A percentile compares a stretch with the other conserved stretches of the same genome.
Evolutionary conservation across 1,140 invertebrate genomes (phyloP).

Genomic region (Pseudomyrmex dendroicus): DNA sequence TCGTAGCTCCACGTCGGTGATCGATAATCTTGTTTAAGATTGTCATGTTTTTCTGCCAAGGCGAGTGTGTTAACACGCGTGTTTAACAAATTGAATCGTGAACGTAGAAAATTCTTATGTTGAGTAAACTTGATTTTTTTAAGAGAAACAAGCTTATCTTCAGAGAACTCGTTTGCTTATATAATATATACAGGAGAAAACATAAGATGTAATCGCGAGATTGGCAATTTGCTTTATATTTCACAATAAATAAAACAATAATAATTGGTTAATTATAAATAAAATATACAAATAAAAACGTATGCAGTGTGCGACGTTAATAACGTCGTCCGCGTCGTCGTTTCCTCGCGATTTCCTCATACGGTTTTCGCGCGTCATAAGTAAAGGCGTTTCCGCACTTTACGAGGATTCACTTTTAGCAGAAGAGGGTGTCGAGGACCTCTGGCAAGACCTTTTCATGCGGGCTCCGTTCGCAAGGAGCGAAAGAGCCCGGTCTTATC

Average conservation of each 20-base stretch:
- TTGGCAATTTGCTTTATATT: neutral
- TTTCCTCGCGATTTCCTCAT: neutral
- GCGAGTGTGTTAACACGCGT: neutral
- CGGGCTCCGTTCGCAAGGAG: slow-evolving; percentile 70
- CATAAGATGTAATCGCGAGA: neutral
- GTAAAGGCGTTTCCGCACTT: slow-evolving; percentile 44
- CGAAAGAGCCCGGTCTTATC: slow-evolving; percentile 68
- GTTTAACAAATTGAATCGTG: slow-evolving; percentile 5
- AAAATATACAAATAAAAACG: no score
- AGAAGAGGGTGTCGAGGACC: slow-evolving; percentile 68
- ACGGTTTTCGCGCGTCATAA: slow-evolving; percentile 16
- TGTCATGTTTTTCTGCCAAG: neutral
- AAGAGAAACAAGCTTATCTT: no score
- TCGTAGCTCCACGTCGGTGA: neutral
- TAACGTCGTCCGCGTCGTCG: neutral
- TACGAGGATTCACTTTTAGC: slow-evolving; percentile 61
- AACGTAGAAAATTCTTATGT: neutral
- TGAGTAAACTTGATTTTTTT: neutral
- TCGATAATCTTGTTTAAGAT: slow-evolving; percentile 14
- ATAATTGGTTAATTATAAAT: no score
- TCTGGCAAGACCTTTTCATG: slow-evolving; percentile 70
- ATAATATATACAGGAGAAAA: no score
- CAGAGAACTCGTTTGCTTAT: no score
- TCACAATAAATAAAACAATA: no score
- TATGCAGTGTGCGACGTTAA: neutral